Percentiles rank a stretch among this genome's conserved stretches.
phyloP scores from a whole-genome alignment of 1,140 invertebrate species.

The Lepidotrigona ventralis region DNA sequence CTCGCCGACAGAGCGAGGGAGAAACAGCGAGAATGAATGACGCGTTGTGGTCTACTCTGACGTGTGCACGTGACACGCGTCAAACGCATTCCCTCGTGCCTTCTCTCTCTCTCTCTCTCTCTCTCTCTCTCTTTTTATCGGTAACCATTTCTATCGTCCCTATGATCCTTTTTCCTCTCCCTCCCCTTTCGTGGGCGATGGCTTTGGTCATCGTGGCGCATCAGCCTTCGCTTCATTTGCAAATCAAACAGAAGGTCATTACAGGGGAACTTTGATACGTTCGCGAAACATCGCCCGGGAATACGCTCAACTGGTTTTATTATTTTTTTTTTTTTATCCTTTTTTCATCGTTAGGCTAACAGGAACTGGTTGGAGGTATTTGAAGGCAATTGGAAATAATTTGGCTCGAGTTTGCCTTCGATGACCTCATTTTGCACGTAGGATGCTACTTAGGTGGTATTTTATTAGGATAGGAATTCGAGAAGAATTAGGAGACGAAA shows the following conservation, averaged over 20 bases:
- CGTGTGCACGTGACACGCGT: slow-evolving; percentile 64
- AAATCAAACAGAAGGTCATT: slow-evolving; percentile 63
- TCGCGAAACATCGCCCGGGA: slow-evolving; percentile 42
- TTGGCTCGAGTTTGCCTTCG: too few species aligned
- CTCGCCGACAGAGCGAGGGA: slow-evolving; percentile 48
- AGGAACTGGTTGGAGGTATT: too few species aligned
- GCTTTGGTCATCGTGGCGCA: not conserved
- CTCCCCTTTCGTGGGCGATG: not conserved
- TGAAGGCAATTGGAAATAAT: too few species aligned
- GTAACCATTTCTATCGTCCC: not conserved
- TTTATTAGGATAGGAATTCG: not conserved
- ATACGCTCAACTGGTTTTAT: not conserved
- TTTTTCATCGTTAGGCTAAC: too few species aligned
- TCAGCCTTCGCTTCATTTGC: slow-evolving; percentile 54
- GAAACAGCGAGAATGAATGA: slow-evolving; percentile 62
- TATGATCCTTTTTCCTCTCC: not conserved
- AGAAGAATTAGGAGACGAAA: not conserved
- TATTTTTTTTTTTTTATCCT: not conserved
- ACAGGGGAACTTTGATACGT: slow-evolving; percentile 50
- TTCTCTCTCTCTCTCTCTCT: not conserved
- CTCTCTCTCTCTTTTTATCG: not conserved
- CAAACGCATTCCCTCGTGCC: slow-evolving; percentile 48
- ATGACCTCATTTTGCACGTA: too few species aligned
- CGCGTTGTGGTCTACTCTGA: slow-evolving; percentile 53
- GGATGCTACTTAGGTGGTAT: not conserved